These are phyloP conservation scores for Tyrophagus putrescentiae DNA, from an alignment of 1,140 invertebrate genomes.

Conservation along the genomic window DNA sequence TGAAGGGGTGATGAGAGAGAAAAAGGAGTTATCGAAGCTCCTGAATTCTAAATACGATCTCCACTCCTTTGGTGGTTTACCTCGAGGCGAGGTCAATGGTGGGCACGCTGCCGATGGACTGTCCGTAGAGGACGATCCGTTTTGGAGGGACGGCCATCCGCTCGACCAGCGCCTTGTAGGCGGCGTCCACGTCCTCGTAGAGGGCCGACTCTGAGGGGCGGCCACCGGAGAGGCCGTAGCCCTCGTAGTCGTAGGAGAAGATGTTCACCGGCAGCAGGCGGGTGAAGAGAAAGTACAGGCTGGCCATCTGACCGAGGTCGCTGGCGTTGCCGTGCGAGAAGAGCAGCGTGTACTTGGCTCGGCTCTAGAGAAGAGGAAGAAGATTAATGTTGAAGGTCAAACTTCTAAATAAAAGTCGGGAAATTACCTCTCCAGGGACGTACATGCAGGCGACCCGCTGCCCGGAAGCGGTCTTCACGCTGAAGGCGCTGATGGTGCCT, in stretches of 20 bases:
- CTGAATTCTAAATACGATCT: too few relatives aligned
- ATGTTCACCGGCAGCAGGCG: slow-evolving; percentile 24
- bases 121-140: slow-evolving; percentile 42
- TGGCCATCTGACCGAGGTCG: slow-evolving; percentile 38
- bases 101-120: slow-evolving; percentile 37
- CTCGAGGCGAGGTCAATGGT: slow-evolving; percentile 43
- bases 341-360: slow-evolving; percentile 33
- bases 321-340: slow-evolving; percentile 40
- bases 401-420: too few relatives aligned
- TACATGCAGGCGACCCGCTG: too few relatives aligned
- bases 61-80: too few relatives aligned
- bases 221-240: slow-evolving; percentile 31
- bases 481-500: too few relatives aligned
- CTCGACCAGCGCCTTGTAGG: slow-evolving; percentile 35
- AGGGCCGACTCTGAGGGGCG: slow-evolving; percentile 41
- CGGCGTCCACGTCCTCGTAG: slow-evolving; percentile 42
- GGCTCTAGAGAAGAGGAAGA: too few relatives aligned
- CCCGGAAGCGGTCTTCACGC: too few relatives aligned
- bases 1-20: too few relatives aligned
- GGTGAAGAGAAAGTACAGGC: slow-evolving; percentile 24
- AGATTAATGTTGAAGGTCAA: too few relatives aligned
- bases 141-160: slow-evolving; percentile 37
- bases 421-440: too few relatives aligned
- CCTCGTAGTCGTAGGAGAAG: slow-evolving; percentile 44
- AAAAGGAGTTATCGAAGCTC: too few relatives aligned